Percentiles rank a stretch among this genome's conserved stretches.
Evolutionary conservation across 2,888 invertebrate species (phyloP).

Genomic region (Drosophila villosipedis): DNA sequence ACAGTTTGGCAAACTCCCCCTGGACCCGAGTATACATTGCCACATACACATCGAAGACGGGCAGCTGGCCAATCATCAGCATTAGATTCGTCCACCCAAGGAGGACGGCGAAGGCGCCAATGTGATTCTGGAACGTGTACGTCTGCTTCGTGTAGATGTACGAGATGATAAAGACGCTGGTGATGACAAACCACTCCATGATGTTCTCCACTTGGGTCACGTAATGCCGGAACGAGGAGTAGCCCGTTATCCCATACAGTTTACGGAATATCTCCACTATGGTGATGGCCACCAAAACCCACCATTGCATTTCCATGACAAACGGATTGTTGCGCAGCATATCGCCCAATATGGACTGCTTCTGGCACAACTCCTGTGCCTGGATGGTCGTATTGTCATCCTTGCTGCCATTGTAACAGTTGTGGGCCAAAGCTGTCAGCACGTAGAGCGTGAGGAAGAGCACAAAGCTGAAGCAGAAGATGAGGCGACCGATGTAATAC

Average conservation of each 20-base stretch:
- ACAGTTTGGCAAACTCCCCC: slow-evolving; percentile 93
- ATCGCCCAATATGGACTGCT: slow-evolving; percentile 91
- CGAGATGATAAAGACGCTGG: slow-evolving; percentile 93
- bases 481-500: slow-evolving; percentile 92
- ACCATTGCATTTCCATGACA: slow-evolving; percentile 94
- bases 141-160: slow-evolving; percentile 92
- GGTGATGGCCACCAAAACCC: slow-evolving; percentile 91
- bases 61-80: slow-evolving; percentile 95
- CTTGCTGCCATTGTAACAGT: slow-evolving; percentile 93
- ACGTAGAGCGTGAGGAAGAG: slow-evolving; percentile 93
- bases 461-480: slow-evolving; percentile 92
- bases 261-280: slow-evolving; percentile 92
- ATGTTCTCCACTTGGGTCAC: slow-evolving; percentile 93
- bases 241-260: slow-evolving; percentile 92
- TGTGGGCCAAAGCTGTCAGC: slow-evolving; percentile 92
- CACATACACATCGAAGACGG: slow-evolving; percentile 94
- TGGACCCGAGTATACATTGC: slow-evolving; percentile 96
- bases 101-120: slow-evolving; percentile 93
- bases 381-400: slow-evolving; percentile 90
- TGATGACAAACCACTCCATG: slow-evolving; percentile 94
- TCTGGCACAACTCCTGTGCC: slow-evolving; percentile 91
- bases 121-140: slow-evolving; percentile 94
- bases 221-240: slow-evolving; percentile 92
- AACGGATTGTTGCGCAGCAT: slow-evolving; percentile 91
- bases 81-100: slow-evolving; percentile 96